These are phyloP conservation scores for Hyla sarda DNA, from an alignment of 2,113 vertebrate genomes.

Conservation along the genomic window DNA sequence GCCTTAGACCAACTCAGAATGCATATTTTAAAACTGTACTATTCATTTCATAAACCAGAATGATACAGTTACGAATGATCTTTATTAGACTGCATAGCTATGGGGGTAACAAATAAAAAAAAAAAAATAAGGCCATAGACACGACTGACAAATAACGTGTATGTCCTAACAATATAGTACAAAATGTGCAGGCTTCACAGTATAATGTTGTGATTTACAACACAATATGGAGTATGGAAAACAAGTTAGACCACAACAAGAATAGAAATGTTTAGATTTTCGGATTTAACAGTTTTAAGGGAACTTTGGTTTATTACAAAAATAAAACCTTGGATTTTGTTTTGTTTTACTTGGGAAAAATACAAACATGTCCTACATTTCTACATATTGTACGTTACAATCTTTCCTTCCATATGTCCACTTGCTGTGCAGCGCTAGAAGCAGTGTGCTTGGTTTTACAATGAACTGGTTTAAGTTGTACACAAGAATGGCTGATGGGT, in stretches of 20 bases:
- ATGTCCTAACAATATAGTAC: conserved; percentile 61
- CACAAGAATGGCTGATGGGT: not conserved
- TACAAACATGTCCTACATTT: conserved; percentile 2
- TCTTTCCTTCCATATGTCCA: not conserved
- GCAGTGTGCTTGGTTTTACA: not conserved
- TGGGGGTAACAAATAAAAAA: not conserved
- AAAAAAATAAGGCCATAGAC: conserved; percentile 63
- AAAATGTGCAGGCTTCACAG: conserved; percentile 71
- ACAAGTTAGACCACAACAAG: conserved; percentile 30
- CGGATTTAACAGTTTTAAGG: conserved; percentile 14
- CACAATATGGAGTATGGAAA: conserved; percentile 25
- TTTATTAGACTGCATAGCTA: conserved; percentile 74
- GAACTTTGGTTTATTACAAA: conserved; percentile 48
- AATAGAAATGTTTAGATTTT: conserved; percentile 37
- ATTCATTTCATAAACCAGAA: not conserved
- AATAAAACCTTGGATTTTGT: conserved; percentile 24
- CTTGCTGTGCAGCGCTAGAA: not conserved
- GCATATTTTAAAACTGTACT: not conserved
- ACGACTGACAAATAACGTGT: conserved; percentile 62
- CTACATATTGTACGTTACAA: conserved; percentile 29
- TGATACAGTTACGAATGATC: conserved; percentile 70
- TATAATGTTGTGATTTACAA: conserved; percentile 65
- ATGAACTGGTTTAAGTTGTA: not conserved
- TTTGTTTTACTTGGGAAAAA: conserved; percentile 9
- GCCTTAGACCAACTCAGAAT: not conserved